phyloP scores from a whole-genome alignment of 1,140 invertebrate species.

The Lepidotrigona ventralis region DNA sequence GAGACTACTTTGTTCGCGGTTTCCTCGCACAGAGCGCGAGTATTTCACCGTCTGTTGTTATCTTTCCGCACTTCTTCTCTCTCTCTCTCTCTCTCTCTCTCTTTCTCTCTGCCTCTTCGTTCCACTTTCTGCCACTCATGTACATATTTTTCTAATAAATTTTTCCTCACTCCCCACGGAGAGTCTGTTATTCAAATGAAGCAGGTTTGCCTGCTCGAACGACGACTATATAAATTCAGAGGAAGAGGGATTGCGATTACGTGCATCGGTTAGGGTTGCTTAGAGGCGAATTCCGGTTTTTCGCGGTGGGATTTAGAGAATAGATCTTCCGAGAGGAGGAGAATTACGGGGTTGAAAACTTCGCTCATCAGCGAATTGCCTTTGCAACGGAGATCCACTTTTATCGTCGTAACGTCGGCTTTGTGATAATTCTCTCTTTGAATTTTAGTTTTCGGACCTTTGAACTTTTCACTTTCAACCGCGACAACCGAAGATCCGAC shows the following conservation, averaged over 20 bases:
- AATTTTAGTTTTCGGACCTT: background rate
- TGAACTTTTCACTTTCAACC: no score
- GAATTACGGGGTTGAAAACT: background rate
- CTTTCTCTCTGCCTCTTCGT: no score
- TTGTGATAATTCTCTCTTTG: background rate
- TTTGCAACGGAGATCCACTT: background rate
- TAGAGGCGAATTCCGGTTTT: background rate
- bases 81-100: no score
- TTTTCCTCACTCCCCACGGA: background rate
- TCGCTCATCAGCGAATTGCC: background rate
- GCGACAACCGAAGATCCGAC: no score
- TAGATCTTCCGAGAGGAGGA: background rate
- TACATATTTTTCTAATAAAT: slow-evolving; percentile 37
- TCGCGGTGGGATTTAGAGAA: background rate
- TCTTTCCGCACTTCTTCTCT: background rate
- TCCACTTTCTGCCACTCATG: background rate
- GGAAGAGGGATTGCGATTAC: background rate
- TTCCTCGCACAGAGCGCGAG: background rate
- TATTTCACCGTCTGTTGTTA: background rate
- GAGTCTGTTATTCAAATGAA: background rate
- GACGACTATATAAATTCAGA: background rate
- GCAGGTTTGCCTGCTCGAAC: background rate
- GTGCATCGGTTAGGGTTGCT: background rate
- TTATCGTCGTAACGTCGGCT: background rate
- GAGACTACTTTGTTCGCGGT: background rate